Evolutionary conservation across 2,888 invertebrate genomes (phyloP), one percentile per base, ranked within the genome.

Genomic region (Dryobota labecula): DNA sequence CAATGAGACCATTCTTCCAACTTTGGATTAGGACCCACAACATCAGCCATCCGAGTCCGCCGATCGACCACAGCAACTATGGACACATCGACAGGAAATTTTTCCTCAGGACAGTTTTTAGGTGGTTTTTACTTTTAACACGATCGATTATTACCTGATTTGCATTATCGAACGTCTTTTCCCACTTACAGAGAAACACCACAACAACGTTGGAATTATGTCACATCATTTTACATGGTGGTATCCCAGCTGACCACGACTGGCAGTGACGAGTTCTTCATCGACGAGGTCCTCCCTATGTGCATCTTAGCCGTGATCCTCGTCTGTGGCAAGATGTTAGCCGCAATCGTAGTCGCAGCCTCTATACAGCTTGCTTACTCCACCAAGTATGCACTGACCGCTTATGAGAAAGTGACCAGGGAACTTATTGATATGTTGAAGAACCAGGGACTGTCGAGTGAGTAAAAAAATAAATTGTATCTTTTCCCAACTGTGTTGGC

Each of bases 391-490:
- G 93, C 94, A 0, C 78, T 95, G 30, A 94, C 92, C 6, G 87
- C 84, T 0, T 96, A 95, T 53, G 95, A 95, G 77, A 91, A 84
- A 61, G 87, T 86, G 41, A 93, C 93, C 0, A 84, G 77, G 18
- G 92, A 94, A 70, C 90, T 96, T 0, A 92, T 95, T 71, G 93
- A 94, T 83, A 90, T 94, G 80, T 74, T 95, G 69, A 94, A 91
- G 80, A 96, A 94, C 82, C 95, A 96, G 71, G 95, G 95, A 36
- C 77, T 96, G 27, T 96, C 95, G 24, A 86, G 95, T 95, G 79
- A 89, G 90, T 88, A 27, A 30, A 38, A 9, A 18, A 18, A n/a
- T 30, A 61, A 1, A 0, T 11, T 11, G 9, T 15, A 11, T 43
- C 8, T 60, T 61, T 49, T 62, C 8, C 6, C 3, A 4, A 41